A percentile compares a stretch with the other conserved stretches of the same genome.
Conservation (phyloP, 2,888 invertebrate genomes). For the Xestoiulus laeticollis region DNA sequence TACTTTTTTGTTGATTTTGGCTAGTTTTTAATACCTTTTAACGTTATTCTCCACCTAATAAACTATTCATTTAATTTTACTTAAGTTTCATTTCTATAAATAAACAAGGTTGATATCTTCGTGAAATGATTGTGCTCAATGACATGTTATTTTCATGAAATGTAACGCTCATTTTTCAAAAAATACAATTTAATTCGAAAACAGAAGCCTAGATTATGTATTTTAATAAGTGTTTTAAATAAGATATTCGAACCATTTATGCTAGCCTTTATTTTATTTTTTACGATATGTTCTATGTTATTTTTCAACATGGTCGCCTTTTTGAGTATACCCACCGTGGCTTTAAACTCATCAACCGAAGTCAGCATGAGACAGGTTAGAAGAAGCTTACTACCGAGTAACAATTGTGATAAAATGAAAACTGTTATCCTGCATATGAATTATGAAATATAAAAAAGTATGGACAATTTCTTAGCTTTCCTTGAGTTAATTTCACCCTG, state of each 20-base stretch:
- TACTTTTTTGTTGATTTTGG: no score
- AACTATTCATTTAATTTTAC: no score
- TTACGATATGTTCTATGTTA: background rate
- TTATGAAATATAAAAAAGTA: slow-evolving; percentile 7
- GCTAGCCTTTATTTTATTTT: background rate
- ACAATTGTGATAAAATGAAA: slow-evolving; percentile 7
- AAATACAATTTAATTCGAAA: no score
- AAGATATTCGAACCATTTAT: background rate
- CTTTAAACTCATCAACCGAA: background rate
- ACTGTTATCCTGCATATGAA: background rate
- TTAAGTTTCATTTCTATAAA: no score
- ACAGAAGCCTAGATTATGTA: no score
- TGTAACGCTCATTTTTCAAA: no score
- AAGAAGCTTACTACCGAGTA: background rate
- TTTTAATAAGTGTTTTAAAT: no score
- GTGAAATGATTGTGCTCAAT: no score
- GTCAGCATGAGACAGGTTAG: background rate
- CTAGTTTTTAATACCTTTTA: no score
- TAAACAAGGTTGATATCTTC: no score
- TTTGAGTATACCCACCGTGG: background rate
- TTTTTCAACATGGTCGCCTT: background rate
- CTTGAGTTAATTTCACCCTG: background rate
- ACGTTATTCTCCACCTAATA: no score
- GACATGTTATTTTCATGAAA: no score
- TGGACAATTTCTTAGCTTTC: slow-evolving; percentile 15